Conservation (phyloP, 2,888 invertebrate genomes). For the Ormyrus rosae region DNA sequence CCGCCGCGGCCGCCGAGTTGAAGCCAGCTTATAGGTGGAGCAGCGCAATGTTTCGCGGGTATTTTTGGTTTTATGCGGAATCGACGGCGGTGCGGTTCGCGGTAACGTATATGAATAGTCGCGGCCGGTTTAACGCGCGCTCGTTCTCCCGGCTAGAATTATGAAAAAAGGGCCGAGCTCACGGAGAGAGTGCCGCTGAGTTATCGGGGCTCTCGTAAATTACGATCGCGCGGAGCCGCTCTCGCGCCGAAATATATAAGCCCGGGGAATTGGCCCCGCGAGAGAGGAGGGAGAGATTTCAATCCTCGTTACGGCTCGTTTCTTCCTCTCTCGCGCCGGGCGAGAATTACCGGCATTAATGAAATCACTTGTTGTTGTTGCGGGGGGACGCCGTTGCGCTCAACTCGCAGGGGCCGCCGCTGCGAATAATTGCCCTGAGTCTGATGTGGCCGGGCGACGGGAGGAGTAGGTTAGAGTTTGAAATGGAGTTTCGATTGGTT, state of each 20-base stretch:
- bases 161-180: not conserved
- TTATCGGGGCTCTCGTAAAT: slow-evolving; percentile 42
- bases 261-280: slow-evolving; percentile 51
- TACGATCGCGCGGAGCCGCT: slow-evolving; percentile 23
- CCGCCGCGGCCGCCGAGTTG: not conserved
- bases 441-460: too few relatives aligned
- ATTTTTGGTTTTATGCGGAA: slow-evolving; percentile 7
- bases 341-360: slow-evolving; percentile 53
- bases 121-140: not conserved
- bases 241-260: slow-evolving; percentile 40
- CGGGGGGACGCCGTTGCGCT: too few relatives aligned
- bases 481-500: too few relatives aligned
- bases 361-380: slow-evolving; percentile 50
- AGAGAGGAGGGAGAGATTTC: slow-evolving; percentile 46
- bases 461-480: too few relatives aligned
- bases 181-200: slow-evolving; percentile 1
- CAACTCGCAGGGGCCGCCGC: too few relatives aligned
- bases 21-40: too few relatives aligned
- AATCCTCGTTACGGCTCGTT: slow-evolving; percentile 56
- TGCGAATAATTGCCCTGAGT: slow-evolving; percentile 4
- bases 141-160: not conserved
- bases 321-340: slow-evolving; percentile 36
- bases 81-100: not conserved
- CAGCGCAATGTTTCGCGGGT: not conserved
- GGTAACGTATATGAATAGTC: not conserved